These are phyloP conservation scores for Nothobranchius furzeri DNA, from an alignment of 2,113 vertebrate genomes.

Conservation along the genomic window DNA sequence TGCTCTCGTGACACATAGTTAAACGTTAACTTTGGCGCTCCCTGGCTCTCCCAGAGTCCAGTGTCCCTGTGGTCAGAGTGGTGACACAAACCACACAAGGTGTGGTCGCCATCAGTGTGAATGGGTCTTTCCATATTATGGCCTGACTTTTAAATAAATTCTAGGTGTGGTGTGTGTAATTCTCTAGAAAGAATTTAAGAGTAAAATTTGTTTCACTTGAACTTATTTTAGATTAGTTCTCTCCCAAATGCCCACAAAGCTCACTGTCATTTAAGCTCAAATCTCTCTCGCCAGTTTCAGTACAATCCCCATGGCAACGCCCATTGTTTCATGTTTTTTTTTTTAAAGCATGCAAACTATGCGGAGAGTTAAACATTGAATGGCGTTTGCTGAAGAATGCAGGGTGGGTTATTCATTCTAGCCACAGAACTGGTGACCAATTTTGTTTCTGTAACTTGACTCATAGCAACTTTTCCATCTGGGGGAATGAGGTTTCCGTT, in stretches of 20 bases:
- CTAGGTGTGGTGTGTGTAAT: slow-evolving; percentile 47
- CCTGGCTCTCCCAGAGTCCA: slow-evolving; percentile 55
- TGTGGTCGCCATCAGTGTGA: slow-evolving; percentile 38
- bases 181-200: slow-evolving; percentile 9
- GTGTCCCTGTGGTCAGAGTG: slow-evolving; percentile 25
- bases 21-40: slow-evolving; percentile 23
- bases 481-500: not conserved
- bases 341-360: slow-evolving; percentile 40
- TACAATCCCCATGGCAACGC: slow-evolving; percentile 38
- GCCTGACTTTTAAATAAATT: slow-evolving; percentile 55
- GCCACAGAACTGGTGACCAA: slow-evolving; percentile 26
- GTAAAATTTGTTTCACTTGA: too few relatives aligned
- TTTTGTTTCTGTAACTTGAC: slow-evolving; percentile 31
- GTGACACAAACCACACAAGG: slow-evolving; percentile 49
- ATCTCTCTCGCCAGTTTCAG: slow-evolving; percentile 30
- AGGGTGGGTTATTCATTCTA: slow-evolving; percentile 30
- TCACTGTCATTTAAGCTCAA: not conserved
- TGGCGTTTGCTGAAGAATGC: slow-evolving; percentile 31
- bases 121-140: slow-evolving; percentile 13
- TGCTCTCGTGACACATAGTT: slow-evolving; percentile 52
- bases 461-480: slow-evolving; percentile 5
- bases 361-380: slow-evolving; percentile 60
- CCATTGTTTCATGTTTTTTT: slow-evolving; percentile 21
- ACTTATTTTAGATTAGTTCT: too few relatives aligned
- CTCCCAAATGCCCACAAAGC: too few relatives aligned